phyloP scores from a whole-genome alignment of 2,797 vertebrate genomes.

The Epinephelus awoara region DNA sequence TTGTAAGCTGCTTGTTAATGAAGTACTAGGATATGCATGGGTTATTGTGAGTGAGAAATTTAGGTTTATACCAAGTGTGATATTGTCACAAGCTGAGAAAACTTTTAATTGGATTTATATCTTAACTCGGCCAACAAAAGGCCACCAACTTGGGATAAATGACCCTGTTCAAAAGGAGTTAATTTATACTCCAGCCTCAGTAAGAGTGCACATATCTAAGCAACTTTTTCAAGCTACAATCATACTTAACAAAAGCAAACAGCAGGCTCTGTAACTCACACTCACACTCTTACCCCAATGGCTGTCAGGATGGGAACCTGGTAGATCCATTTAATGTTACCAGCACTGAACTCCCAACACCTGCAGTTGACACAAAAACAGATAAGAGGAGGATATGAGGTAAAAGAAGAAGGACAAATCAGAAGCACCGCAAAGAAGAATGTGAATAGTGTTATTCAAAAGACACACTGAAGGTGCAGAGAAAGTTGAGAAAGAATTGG shows the following conservation, averaged over 20 bases:
- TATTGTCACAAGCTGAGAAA: background rate
- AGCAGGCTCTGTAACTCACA: background rate
- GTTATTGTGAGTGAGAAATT: background rate
- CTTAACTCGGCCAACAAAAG: no score
- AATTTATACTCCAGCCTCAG: background rate
- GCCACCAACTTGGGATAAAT: background rate
- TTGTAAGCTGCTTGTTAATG: background rate
- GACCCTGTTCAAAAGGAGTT: background rate
- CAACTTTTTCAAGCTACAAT: background rate
- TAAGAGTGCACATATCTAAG: background rate
- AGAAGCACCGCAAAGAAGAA: background rate
- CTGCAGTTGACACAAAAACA: conserved; percentile 72
- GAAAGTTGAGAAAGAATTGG: background rate
- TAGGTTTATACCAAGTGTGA: background rate
- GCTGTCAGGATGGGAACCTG: conserved; percentile 91
- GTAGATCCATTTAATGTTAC: conserved; percentile 92
- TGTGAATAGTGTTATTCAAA: background rate
- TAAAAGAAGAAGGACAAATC: background rate
- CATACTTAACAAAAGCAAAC: background rate
- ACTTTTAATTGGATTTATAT: background rate
- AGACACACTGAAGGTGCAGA: no score
- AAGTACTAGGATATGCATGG: background rate
- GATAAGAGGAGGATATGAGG: conserved; percentile 9
- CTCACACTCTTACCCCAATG: conserved; percentile 87
- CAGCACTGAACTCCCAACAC: conserved; percentile 96